Conservation (phyloP, 1,140 invertebrate genomes). For the Periplaneta americana region DNA sequence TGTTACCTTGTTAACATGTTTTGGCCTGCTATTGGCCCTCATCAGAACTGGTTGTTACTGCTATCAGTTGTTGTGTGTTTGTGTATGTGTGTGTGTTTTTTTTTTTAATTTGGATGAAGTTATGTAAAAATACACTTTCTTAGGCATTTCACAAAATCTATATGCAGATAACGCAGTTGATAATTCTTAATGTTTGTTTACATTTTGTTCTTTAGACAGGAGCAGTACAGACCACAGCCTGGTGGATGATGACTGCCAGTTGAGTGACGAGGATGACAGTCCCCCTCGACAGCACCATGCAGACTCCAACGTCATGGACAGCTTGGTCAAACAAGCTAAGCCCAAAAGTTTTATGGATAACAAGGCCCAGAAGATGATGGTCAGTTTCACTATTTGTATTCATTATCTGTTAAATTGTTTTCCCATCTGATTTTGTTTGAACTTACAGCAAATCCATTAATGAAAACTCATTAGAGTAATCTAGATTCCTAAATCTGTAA, state of each 20-base stretch:
- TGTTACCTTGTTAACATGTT: too few species aligned
- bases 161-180: too few species aligned
- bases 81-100: not conserved
- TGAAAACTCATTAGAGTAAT: not conserved
- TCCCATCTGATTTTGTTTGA: not conserved
- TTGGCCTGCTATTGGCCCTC: too few species aligned
- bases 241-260: not conserved
- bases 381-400: not conserved
- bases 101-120: not conserved
- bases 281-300: not conserved
- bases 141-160: too few species aligned
- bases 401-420: too few species aligned
- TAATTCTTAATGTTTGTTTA: not conserved
- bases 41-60: not conserved
- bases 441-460: too few species aligned
- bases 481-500: not conserved
- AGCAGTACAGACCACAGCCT: not conserved
- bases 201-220: not conserved
- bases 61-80: not conserved
- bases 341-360: slow-evolving; percentile 1
- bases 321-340: not conserved
- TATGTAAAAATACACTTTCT: not conserved
- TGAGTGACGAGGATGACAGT: not conserved
- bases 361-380: slow-evolving; percentile 18
- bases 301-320: not conserved